phyloP scores from a whole-genome alignment of 2,113 vertebrate species.

The Chitala chitala region DNA sequence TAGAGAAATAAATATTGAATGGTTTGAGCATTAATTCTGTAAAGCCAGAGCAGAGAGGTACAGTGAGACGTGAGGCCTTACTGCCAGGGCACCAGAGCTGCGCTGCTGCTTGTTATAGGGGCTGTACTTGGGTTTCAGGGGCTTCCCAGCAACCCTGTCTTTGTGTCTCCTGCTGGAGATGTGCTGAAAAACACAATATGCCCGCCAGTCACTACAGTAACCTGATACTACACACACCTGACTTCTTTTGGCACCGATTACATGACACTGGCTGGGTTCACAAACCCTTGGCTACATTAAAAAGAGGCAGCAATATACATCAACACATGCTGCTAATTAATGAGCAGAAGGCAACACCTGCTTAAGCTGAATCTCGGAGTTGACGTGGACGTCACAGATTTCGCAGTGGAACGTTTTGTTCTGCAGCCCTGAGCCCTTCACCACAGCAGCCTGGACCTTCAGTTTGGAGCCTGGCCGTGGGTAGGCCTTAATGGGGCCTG shows the following conservation, averaged over 20 bases:
- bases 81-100: slow-evolving; percentile 74
- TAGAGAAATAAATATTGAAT: slow-evolving; percentile 12
- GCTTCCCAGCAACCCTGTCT: slow-evolving; percentile 93
- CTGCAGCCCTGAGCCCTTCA: slow-evolving; percentile 88
- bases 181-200: slow-evolving; percentile 69
- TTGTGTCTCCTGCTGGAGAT: slow-evolving; percentile 98
- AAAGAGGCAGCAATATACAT: neutral
- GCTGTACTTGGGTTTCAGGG: slow-evolving; percentile 92
- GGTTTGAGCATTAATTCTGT: slow-evolving; percentile 2
- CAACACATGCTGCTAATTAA: too few species aligned
- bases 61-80: slow-evolving; percentile 57
- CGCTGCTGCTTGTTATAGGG: slow-evolving; percentile 90
- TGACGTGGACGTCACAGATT: slow-evolving; percentile 95
- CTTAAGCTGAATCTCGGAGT: slow-evolving; percentile 96
- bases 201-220: neutral
- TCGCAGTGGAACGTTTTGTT: slow-evolving; percentile 98
- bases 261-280: too few species aligned
- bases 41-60: neutral
- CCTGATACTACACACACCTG: neutral
- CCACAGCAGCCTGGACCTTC: slow-evolving; percentile 67
- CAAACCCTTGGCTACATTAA: neutral
- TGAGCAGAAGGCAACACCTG: slow-evolving; percentile 68
- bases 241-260: neutral
- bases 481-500: slow-evolving; percentile 91
- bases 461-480: slow-evolving; percentile 84